Base-by-base conservation (phyloP, 2,888 invertebrate genomes). In the Plagodis dolabraria region DNA sequence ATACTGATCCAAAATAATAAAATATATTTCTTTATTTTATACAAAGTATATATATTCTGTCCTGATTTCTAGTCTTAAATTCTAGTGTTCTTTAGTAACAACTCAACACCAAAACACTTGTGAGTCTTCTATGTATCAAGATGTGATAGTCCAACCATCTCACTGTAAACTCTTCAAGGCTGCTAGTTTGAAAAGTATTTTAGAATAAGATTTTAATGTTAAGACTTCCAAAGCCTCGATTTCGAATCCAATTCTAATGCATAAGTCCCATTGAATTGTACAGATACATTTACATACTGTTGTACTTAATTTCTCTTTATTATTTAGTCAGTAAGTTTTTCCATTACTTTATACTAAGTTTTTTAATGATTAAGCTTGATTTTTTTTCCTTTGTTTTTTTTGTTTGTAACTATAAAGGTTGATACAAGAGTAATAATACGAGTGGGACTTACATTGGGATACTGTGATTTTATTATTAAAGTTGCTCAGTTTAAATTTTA, bases 401-500 rank as follows among this genome's bases (percentile, higher is more conserved):
- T 63, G 65, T 66, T 66, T 67, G 67, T 72, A 67, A 57, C 65
- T 69, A 7, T 36, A 10, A 57, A 56, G 47, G 57, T 73, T 54
- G 38, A 44, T 55, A 33, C 35, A 35, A 46, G 58, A 50, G 43
- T 50, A 52, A 49, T 47, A 60, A 56, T 47, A 48, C 45, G 38
- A 52, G 51, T 35, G 49, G 47, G 48, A 46, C 40, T 34, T 45
- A 51, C 45, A 12, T 53, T 51, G 34, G 54, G 9, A 47, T 44
- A 53, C 60, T 61, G 60, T 60, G 63, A 58, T 64, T 22, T 52
- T 53, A 60, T 56, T 40, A 58, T 53, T 79, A 84, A 82, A 76
- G 83, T 89, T 89, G 87, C 89, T 90, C 89, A 90, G 75, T 87
- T 83, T 69, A 82, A 83, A 84, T 83, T 87, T 86, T 86, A 82